Conservation (phyloP, 2,797 vertebrate species). For the Coranthus polyacanthus region DNA sequence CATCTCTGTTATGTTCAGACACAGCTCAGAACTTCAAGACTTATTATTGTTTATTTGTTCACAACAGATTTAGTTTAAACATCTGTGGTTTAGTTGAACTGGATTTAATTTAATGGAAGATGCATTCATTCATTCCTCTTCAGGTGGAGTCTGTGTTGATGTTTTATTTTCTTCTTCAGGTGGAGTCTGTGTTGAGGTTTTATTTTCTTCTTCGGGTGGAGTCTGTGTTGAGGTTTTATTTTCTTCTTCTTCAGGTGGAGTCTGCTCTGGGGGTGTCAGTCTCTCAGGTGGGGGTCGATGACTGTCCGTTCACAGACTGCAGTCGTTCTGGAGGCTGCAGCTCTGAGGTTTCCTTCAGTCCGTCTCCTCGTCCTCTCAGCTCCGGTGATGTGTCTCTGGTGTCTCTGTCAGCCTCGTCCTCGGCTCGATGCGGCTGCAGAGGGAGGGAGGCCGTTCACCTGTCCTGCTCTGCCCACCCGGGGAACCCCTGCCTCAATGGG, state of each 20-base stretch:
- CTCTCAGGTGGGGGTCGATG: slow-evolving; percentile 88
- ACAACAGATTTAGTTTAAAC: too few species aligned
- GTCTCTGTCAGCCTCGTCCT: slow-evolving; percentile 81
- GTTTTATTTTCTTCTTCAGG: too few species aligned
- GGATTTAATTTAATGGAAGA: background rate
- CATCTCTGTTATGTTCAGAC: slow-evolving; percentile 36
- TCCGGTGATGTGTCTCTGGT: slow-evolving; percentile 84
- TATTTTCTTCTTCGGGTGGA: too few species aligned
- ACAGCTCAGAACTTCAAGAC: slow-evolving; percentile 20
- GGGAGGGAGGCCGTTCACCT: slow-evolving; percentile 83
- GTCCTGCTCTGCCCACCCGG: slow-evolving; percentile 86
- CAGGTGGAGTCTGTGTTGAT: too few species aligned
- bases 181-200: too few species aligned
- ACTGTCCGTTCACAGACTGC: slow-evolving; percentile 86
- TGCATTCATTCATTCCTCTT: too few species aligned
- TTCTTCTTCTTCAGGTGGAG: slow-evolving; percentile 87
- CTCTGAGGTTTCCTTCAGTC: slow-evolving; percentile 81
- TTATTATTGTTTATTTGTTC: background rate
- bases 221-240: too few species aligned
- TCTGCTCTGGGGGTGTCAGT: slow-evolving; percentile 83
- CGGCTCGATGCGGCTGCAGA: slow-evolving; percentile 85
- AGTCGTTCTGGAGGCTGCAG: slow-evolving; percentile 84
- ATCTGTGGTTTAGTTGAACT: background rate
- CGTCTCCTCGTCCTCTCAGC: slow-evolving; percentile 81
- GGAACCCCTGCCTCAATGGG: slow-evolving; percentile 89